Base-by-base conservation (phyloP, 2,113 vertebrate genomes). In the Echinops telfairi region DNA sequence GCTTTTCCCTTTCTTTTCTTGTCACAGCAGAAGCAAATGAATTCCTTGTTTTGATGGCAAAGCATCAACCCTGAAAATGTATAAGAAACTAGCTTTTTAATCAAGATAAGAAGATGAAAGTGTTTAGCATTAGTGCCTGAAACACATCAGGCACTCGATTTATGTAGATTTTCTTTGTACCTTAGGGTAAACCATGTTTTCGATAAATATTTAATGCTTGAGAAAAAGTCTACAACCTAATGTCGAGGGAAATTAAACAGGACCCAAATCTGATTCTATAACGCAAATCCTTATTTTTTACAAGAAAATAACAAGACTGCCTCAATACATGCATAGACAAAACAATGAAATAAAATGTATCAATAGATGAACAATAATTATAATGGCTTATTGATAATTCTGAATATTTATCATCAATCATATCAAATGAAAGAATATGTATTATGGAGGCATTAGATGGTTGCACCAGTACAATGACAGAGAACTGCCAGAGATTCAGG, bases 51-150 rank as follows among this genome's bases (percentile, higher is more conserved):
- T 73, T 75, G 78, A 23, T 66, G n/a, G n/a, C 73, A 87, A 27
- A 77, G 9, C 66, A 43, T 92, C 36, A 84, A 60, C 57, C 20
- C 40, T 73, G 57, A 40, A 83, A 94, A 78, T 86, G 79, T 90
- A 83, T 8, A 90, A 87, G 38, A 94, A 81, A 57, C n/a, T 40
- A 70, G 75, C 40, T 81, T 88, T 88, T 68, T 33, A 85, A n/a
- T 73, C 57, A 84, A 82, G 76, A 43, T 62, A 93, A 68, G 25
- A 33, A 33, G 4, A n/a, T 36, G 15, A 68, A 91, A 88, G 36
- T 60, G 14, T 84, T 78, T 75, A 68, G 64, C 71, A 64, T 2
- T n/a, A 62, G 17, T 43, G 27, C 70, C 62, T 76, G 57, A 38
- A 85, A 93, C 33, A 71, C 0, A 80, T 66, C 40, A 53, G 27